phyloP scores from a whole-genome alignment of 1,140 invertebrate species.

The Drosophila sproati region DNA sequence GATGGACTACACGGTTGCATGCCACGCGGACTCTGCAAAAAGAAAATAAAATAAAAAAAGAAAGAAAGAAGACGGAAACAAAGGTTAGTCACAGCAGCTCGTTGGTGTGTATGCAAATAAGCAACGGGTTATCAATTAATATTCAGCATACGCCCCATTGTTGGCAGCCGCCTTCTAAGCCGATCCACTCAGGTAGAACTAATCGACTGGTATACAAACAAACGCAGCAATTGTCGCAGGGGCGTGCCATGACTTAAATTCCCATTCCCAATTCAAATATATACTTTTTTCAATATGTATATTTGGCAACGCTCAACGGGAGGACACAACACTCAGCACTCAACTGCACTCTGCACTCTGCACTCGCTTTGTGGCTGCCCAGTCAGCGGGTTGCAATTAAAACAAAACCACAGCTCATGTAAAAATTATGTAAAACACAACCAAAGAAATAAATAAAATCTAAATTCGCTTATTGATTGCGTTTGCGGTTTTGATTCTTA shows the following conservation, averaged over 20 bases:
- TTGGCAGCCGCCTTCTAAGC: slow-evolving; percentile 3
- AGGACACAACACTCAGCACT: slow-evolving; percentile 49
- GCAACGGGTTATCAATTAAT: slow-evolving; percentile 83
- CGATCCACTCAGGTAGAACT: slow-evolving; percentile 55
- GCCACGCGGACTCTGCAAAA: slow-evolving; percentile 83
- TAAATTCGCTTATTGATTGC: slow-evolving; percentile 3
- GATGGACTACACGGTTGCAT: slow-evolving; percentile 85
- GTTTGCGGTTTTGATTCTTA: slow-evolving; percentile 44
- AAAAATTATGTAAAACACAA: slow-evolving; percentile 39
- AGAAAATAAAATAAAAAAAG: slow-evolving; percentile 20
- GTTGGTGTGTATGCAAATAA: slow-evolving; percentile 74
- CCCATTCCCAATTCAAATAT: neutral
- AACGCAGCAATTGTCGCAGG: slow-evolving; percentile 56
- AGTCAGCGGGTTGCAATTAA: slow-evolving; percentile 81
- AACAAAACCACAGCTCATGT: slow-evolving; percentile 59
- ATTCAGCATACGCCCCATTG: slow-evolving; percentile 66
- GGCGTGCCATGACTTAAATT: slow-evolving; percentile 55
- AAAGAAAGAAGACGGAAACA: slow-evolving; percentile 27
- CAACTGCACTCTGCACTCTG: neutral
- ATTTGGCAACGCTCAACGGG: slow-evolving; percentile 57
- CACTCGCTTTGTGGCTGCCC: slow-evolving; percentile 49
- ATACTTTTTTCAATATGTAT: neutral
- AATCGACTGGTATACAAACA: slow-evolving; percentile 73
- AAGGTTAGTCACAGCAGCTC: slow-evolving; percentile 28
- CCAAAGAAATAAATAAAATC: slow-evolving; percentile 8